Percentiles rank a stretch among this genome's conserved stretches.
These are phyloP conservation scores for Cuculus canorus DNA, from an alignment of 2,797 vertebrate genomes.

Conservation along the genomic window DNA sequence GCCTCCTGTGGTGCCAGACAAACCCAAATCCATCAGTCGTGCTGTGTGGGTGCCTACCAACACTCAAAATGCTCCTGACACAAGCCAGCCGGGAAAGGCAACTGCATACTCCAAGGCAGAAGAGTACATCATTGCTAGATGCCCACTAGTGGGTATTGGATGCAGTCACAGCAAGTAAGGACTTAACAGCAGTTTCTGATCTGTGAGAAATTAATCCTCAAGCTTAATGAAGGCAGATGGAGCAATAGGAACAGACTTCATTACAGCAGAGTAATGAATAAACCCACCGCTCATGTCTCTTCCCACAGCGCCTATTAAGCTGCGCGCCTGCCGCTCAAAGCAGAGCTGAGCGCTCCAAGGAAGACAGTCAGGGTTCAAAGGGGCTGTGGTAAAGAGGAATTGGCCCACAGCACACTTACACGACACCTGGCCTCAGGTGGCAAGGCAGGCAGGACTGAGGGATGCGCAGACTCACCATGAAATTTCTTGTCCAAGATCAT, in stretches of 20 bases:
- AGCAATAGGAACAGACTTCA: background rate
- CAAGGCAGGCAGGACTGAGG: background rate
- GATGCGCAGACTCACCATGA: conserved; percentile 82
- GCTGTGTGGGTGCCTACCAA: background rate
- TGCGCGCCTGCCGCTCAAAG: rapidly evolving
- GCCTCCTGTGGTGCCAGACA: background rate
- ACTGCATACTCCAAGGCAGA: background rate
- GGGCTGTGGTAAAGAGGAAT: rapidly evolving
- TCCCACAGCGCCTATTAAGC: background rate
- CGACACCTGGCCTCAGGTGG: rapidly evolving
- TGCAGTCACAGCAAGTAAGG: background rate
- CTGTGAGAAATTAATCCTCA: background rate
- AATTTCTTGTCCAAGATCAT: conserved; percentile 99
- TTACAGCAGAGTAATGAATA: background rate
- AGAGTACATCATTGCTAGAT: background rate
- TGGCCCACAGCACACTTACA: background rate
- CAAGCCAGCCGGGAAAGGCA: background rate
- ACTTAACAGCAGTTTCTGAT: too few species aligned
- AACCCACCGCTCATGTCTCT: background rate
- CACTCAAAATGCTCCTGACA: rapidly evolving
- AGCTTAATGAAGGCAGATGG: background rate
- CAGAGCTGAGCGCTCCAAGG: background rate
- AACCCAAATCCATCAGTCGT: background rate
- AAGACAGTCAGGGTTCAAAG: background rate
- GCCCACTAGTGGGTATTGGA: background rate